Evolutionary conservation across 2,797 vertebrate species (phyloP).

Genomic region (Poeciliopsis turneri): DNA sequence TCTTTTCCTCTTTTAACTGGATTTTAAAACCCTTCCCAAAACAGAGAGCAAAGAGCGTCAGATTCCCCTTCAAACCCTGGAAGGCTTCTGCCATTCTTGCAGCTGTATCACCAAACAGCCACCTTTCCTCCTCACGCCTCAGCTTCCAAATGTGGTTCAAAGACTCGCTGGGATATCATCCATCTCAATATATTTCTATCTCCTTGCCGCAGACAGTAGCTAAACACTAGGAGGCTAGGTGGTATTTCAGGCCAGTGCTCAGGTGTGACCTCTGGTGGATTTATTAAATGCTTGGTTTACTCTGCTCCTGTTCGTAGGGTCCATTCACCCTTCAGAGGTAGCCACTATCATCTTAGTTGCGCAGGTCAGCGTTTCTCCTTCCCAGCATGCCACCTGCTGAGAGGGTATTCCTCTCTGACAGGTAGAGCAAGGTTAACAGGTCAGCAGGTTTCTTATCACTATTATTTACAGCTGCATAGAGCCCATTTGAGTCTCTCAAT

Average conservation of each 20-base stretch:
- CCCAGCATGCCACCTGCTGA: slow-evolving; percentile 50
- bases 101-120: slow-evolving; percentile 20
- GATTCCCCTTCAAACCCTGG: slow-evolving; percentile 1
- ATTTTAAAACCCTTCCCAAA: slow-evolving; percentile 16
- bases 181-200: slow-evolving; percentile 62
- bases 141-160: slow-evolving; percentile 32
- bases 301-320: slow-evolving; percentile 66
- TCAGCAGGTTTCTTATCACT: slow-evolving; percentile 32
- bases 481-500: slow-evolving; percentile 21
- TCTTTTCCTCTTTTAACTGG: background rate
- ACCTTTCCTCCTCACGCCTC: slow-evolving; percentile 25
- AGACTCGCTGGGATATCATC: slow-evolving; percentile 39
- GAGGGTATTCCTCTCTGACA: slow-evolving; percentile 39
- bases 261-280: slow-evolving; percentile 67
- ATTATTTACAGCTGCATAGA: slow-evolving; percentile 38
- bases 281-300: slow-evolving; percentile 67
- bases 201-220: slow-evolving; percentile 57
- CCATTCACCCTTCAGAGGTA: slow-evolving; percentile 51
- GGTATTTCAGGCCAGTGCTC: slow-evolving; percentile 62
- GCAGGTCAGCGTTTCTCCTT: slow-evolving; percentile 64
- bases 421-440: slow-evolving; percentile 37
- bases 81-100: slow-evolving; percentile 15
- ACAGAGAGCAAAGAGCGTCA: slow-evolving; percentile 3
- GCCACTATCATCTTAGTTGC: slow-evolving; percentile 55
- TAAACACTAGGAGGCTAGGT: slow-evolving; percentile 65